A percentile compares a stretch with the other conserved stretches of the same genome.
phyloP scores from a whole-genome alignment of 2,797 vertebrate species.

The Chrysocyon brachyurus region DNA sequence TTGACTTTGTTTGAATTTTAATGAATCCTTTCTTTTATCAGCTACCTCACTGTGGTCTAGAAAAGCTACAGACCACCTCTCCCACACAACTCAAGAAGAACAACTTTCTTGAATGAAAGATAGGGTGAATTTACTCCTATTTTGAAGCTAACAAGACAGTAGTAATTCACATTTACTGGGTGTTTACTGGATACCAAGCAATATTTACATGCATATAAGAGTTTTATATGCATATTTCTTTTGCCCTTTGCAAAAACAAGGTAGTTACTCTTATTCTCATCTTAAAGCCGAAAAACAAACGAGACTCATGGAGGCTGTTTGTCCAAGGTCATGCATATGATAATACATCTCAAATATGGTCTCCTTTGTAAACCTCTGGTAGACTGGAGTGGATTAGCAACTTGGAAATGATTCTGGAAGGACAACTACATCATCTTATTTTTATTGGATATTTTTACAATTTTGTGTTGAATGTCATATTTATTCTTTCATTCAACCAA shows the following conservation, averaged over 20 bases:
- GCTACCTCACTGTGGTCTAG: background rate
- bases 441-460: background rate
- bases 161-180: background rate
- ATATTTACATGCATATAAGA: background rate
- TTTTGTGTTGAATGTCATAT: background rate
- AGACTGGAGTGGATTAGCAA: background rate
- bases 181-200: background rate
- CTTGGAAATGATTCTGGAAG: slow-evolving; percentile 35
- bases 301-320: background rate
- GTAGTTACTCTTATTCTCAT: background rate
- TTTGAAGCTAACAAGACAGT: background rate
- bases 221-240: background rate
- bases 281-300: slow-evolving; percentile 57
- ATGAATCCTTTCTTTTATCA: background rate
- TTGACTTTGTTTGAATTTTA: slow-evolving; percentile 15
- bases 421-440: background rate
- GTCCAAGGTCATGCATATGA: background rate
- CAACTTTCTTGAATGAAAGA: background rate
- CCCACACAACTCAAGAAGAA: background rate
- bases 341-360: background rate
- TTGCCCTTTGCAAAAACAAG: slow-evolving; percentile 32
- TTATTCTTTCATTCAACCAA: slow-evolving; percentile 45
- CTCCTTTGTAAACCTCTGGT: background rate
- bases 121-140: background rate
- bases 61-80: slow-evolving; percentile 2